These are phyloP conservation scores for Strigops habroptila DNA, from an alignment of 2,113 vertebrate genomes.

Conservation along the genomic window DNA sequence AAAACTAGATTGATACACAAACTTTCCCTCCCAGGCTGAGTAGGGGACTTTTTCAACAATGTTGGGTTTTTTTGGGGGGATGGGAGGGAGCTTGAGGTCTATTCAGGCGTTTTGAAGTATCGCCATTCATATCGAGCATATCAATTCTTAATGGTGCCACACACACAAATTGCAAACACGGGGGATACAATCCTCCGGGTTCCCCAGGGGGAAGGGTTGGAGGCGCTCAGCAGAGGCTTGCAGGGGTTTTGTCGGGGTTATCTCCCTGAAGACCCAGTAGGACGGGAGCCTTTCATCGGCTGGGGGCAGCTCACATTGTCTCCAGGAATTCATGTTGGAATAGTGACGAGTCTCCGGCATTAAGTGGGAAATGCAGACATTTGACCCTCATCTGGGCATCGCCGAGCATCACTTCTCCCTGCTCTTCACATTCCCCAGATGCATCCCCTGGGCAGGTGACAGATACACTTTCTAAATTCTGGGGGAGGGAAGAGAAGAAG, in stretches of 20 bases:
- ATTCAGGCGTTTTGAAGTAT: slow-evolving; percentile 49
- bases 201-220: neutral
- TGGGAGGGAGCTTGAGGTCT: neutral
- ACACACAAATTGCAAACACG: slow-evolving; percentile 28
- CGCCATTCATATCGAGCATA: slow-evolving; percentile 66
- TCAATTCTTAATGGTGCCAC: slow-evolving; percentile 61
- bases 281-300: slow-evolving; percentile 4
- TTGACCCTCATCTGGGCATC: neutral
- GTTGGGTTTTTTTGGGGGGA: neutral
- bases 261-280: slow-evolving; percentile 37
- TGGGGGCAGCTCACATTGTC: neutral
- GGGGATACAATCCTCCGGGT: neutral
- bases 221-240: neutral
- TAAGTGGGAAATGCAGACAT: neutral
- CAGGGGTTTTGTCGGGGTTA: neutral
- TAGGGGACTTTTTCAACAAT: slow-evolving; percentile 67
- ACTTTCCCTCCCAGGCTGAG: slow-evolving; percentile 73
- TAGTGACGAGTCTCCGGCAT: neutral
- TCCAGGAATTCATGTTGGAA: neutral
- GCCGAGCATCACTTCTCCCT: neutral
- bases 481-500: neutral
- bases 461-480: neutral
- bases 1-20: slow-evolving; percentile 78
- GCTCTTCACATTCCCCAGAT: fast-evolving
- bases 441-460: fast-evolving